Percentiles rank a stretch among this genome's conserved stretches.
These are phyloP conservation scores for Drosophila fungiperda DNA, from an alignment of 2,888 invertebrate genomes.

Conservation along the genomic window DNA sequence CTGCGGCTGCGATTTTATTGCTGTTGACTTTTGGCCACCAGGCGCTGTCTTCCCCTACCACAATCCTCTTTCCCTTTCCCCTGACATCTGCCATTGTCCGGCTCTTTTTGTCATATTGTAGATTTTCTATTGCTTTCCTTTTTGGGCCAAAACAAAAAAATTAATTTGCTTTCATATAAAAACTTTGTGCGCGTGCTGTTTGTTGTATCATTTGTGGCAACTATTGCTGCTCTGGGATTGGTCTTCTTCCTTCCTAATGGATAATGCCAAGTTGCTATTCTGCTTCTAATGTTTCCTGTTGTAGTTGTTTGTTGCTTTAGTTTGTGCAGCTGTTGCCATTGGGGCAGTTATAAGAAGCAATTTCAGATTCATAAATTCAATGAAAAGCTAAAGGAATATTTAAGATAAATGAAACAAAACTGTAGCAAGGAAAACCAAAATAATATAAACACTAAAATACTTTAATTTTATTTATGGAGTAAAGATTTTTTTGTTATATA, in stretches of 20 bases:
- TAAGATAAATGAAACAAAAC: background rate
- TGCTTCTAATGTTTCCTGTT: background rate
- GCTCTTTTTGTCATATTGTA: constrained; percentile 50
- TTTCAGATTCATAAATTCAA: constrained; percentile 15
- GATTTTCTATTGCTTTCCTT: constrained; percentile 55
- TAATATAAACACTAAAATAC: background rate
- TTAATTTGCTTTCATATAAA: constrained; percentile 72
- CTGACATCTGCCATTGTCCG: constrained; percentile 6
- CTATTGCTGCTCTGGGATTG: constrained; percentile 22
- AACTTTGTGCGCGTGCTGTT: constrained; percentile 77
- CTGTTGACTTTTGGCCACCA: constrained; percentile 72
- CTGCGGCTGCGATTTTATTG: constrained; percentile 68
- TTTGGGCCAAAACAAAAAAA: constrained; percentile 37
- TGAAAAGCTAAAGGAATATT: background rate
- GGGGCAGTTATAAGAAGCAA: background rate
- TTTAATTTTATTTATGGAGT: background rate
- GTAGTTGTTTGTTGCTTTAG: constrained; percentile 33
- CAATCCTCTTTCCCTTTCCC: background rate
- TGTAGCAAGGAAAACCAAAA: background rate
- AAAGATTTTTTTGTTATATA: background rate
- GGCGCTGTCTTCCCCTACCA: background rate
- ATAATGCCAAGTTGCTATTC: constrained; percentile 1
- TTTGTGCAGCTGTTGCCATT: constrained; percentile 50
- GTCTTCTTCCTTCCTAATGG: constrained; percentile 14
- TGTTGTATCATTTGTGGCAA: constrained; percentile 41